Evolutionary conservation across 1,140 invertebrate genomes (phyloP), one percentile per base, ranked within the genome.

Genomic region (honey bee (Apis mellifera)): DNA sequence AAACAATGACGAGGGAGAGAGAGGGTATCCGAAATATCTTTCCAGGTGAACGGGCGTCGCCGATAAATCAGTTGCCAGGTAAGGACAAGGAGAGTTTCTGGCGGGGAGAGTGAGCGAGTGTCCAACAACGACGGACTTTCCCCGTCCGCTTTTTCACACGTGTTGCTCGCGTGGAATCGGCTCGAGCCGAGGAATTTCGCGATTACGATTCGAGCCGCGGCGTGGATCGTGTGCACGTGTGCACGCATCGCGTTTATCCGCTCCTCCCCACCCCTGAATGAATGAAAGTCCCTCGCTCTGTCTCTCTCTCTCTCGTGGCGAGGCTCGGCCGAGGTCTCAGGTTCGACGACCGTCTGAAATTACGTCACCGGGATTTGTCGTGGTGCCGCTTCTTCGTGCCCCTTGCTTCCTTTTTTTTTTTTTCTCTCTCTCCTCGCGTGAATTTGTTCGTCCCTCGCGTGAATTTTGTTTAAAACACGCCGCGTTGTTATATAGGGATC

Each of bases 281-380:
- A 86, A 90, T 90, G 85, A 91, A 86, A 86, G 83, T 42, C 32
- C 32, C 32, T 42, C 5, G 32, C 32, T 42, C 32, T 7, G 32
- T 42, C n/a, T 62, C 60, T 55, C 17, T 42, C 66, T 42, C 57
- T n/a, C 64, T 68, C 69, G 68, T 50, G 65, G 57, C 70, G 83
- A 32, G 69, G 65, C 64, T 54, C 19, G 19, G 17, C 12, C 62
- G 80, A 84, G 79, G 79, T 82, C 86, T 85, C 64, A 70, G 79
- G 90, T 90, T 91, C 88, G 86, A 89, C 84, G 90, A 90, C 90
- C 90, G 75, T 75, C 42, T 75, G 32, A 55, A 83, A 90, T 90
- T 91, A 81, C 86, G 84, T 90, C 89, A 91, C 54, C 57, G 70
- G 73, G 69, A 86, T 84, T 80, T 78, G 48, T 77, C 75, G 64